Conservation (phyloP, 2,113 vertebrate species). For the Clarias gariepinus region DNA sequence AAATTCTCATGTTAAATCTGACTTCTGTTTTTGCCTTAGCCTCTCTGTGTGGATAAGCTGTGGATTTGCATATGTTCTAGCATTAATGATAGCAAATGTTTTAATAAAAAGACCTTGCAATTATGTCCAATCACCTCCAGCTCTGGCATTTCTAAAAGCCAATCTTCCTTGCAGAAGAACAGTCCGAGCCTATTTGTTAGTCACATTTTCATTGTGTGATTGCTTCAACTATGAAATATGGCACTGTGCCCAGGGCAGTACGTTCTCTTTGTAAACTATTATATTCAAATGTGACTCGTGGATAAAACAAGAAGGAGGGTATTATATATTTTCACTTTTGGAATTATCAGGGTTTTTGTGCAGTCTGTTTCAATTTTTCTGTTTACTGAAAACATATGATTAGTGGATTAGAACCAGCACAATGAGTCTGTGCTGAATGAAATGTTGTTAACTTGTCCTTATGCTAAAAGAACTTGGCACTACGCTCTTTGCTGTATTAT, state of each 20-base stretch:
- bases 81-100: not conserved
- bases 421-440: not conserved
- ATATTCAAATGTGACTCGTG: not conserved
- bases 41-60: not conserved
- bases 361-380: not conserved
- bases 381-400: slow-evolving; percentile 10
- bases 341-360: not conserved
- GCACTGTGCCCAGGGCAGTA: not conserved
- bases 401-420: not conserved
- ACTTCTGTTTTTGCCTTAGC: not conserved
- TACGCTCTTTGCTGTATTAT: not conserved
- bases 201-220: slow-evolving; percentile 3
- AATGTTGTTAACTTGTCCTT: not conserved
- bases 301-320: not conserved
- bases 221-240: slow-evolving; percentile 8
- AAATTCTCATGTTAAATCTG: not conserved
- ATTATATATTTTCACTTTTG: not conserved
- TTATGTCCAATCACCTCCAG: not conserved
- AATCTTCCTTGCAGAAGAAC: slow-evolving; percentile 10
- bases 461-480: not conserved
- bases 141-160: not conserved
- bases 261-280: not conserved
- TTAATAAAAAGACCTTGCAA: slow-evolving; percentile 4
- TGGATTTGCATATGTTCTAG: not conserved
- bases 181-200: slow-evolving; percentile 1